These are phyloP conservation scores for Drosophila planitibia DNA, from an alignment of 2,888 invertebrate genomes.

Conservation along the genomic window DNA sequence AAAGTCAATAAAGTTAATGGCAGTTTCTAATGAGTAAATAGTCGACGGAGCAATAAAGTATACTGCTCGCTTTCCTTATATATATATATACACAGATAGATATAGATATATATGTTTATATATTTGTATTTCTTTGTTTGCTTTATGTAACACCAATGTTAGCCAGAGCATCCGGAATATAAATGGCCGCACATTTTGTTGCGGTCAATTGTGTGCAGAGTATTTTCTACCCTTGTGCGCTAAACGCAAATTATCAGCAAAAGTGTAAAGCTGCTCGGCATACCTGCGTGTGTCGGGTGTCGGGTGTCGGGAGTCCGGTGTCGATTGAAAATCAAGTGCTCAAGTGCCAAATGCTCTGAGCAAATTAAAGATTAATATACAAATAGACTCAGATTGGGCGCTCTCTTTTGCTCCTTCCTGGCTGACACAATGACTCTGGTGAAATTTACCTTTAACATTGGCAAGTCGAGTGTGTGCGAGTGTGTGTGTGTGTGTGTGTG, in stretches of 20 bases:
- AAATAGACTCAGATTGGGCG: neutral
- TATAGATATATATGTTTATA: neutral
- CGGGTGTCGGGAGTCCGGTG: neutral
- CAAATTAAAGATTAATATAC: slow-evolving; percentile 28
- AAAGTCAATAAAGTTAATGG: slow-evolving; percentile 60
- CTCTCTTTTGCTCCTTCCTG: neutral
- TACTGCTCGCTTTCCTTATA: slow-evolving; percentile 3
- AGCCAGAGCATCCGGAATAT: slow-evolving; percentile 15
- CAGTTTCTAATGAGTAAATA: slow-evolving; percentile 56
- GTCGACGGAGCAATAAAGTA: slow-evolving; percentile 8
- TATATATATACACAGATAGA: neutral
- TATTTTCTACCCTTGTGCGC: slow-evolving; percentile 10
- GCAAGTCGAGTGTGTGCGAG: slow-evolving; percentile 3
- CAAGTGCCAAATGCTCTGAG: slow-evolving; percentile 1
- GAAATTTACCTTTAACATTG: slow-evolving; percentile 27
- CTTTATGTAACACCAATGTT: slow-evolving; percentile 51
- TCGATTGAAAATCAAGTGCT: slow-evolving; percentile 8
- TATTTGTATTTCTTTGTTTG: slow-evolving; percentile 14
- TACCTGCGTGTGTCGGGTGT: slow-evolving; percentile 10
- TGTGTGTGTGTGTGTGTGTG: slow-evolving; percentile 4
- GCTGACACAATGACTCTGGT: neutral
- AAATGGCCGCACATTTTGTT: slow-evolving; percentile 15
- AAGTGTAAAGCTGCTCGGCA: slow-evolving; percentile 1
- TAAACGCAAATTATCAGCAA: neutral
- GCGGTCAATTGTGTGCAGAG: neutral